phyloP scores from a whole-genome alignment of 2,113 vertebrate genomes.

The Drymodes brunneopygia region DNA sequence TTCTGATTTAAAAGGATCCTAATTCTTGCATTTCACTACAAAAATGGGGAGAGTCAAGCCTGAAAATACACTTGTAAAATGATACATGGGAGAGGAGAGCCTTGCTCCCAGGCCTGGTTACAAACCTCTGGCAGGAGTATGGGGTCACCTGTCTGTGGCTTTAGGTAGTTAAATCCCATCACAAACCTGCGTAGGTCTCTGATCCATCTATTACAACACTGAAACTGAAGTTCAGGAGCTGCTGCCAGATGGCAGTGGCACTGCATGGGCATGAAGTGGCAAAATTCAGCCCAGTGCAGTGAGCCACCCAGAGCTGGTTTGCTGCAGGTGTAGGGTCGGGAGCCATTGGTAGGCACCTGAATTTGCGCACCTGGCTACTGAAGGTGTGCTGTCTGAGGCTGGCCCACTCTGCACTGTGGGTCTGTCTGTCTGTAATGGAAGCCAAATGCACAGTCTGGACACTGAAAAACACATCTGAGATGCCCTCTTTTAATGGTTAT shows the following conservation, averaged over 20 bases:
- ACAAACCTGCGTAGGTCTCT: not conserved
- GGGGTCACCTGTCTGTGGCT: fast-evolving
- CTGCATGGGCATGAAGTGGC: not conserved
- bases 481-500: not conserved
- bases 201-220: not conserved
- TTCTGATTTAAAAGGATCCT: not conserved
- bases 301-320: not conserved
- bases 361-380: not conserved
- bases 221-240: not conserved
- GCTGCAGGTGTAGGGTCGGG: not conserved
- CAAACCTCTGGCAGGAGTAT: not conserved
- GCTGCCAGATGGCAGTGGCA: not conserved
- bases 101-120: not conserved
- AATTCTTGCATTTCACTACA: not conserved
- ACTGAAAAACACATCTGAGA: not conserved
- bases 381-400: not conserved
- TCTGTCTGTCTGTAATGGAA: not conserved
- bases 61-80: not conserved
- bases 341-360: fast-evolving
- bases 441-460: not conserved
- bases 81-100: not conserved
- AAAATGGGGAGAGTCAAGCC: not conserved
- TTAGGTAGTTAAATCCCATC: not conserved
- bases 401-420: not conserved
- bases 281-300: not conserved